Conservation (phyloP, 2,797 vertebrate genomes). For the Crax fasciolata region DNA sequence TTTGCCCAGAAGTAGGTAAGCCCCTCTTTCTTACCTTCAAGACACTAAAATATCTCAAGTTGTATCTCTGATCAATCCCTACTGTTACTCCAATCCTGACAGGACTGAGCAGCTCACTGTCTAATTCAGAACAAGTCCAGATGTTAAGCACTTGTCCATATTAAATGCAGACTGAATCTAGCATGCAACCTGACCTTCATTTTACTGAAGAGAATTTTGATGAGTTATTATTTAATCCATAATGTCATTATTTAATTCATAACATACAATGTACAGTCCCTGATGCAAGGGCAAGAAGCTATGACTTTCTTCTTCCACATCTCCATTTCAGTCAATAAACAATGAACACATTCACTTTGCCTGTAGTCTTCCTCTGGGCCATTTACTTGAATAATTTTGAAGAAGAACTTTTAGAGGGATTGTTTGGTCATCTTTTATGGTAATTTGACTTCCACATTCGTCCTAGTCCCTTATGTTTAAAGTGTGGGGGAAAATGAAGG, state of each 20-base stretch:
- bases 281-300: neutral
- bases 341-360: neutral
- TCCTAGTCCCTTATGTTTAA: neutral
- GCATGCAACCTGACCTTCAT: neutral
- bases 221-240: neutral
- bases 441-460: neutral
- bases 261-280: neutral
- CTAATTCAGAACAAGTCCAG: neutral
- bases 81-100: neutral
- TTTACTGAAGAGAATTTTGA: neutral
- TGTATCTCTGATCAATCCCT: neutral
- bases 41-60: neutral
- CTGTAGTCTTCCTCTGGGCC: neutral
- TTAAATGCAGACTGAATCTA: neutral
- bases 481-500: neutral
- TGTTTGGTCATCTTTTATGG: neutral
- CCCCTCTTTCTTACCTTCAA: neutral
- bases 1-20: neutral
- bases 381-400: neutral
- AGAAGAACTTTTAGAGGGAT: neutral
- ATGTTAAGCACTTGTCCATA: neutral
- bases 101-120: neutral
- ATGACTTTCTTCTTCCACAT: neutral
- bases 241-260: neutral
- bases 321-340: neutral